Evolutionary conservation across 2,113 vertebrate genomes (phyloP).

Genomic region (Copsychus sechellarum): DNA sequence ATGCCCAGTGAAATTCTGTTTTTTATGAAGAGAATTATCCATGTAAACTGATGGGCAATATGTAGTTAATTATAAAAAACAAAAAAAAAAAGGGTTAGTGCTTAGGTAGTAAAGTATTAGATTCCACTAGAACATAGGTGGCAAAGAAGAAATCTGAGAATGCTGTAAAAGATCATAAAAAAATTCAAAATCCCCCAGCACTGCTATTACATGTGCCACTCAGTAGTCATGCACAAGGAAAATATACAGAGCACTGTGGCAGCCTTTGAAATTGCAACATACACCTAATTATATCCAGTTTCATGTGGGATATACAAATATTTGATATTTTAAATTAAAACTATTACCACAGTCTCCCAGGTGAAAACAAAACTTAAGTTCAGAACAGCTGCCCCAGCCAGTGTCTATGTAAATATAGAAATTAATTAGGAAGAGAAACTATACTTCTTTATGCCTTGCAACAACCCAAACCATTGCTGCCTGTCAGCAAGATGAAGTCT

Average conservation of each 20-base stretch:
- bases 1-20: neutral
- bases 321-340: neutral
- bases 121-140: neutral
- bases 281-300: neutral
- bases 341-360: neutral
- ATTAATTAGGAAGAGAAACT: neutral
- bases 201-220: neutral
- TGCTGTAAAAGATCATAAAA: neutral
- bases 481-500: neutral
- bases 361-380: neutral
- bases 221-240: neutral
- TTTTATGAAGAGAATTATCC: neutral
- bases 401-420: neutral
- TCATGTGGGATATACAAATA: neutral
- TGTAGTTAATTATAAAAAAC: neutral
- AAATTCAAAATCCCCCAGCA: neutral
- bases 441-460: neutral
- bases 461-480: neutral
- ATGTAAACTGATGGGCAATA: neutral
- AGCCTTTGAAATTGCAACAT: neutral
- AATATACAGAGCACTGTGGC: neutral
- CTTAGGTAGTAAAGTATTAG: neutral
- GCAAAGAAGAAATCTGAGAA: conserved; percentile 14
- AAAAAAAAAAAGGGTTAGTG: neutral
- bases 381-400: neutral